Evolutionary conservation across 2,888 invertebrate genomes (phyloP).

Genomic region (Kuschelorhynchus macadamiae): DNA sequence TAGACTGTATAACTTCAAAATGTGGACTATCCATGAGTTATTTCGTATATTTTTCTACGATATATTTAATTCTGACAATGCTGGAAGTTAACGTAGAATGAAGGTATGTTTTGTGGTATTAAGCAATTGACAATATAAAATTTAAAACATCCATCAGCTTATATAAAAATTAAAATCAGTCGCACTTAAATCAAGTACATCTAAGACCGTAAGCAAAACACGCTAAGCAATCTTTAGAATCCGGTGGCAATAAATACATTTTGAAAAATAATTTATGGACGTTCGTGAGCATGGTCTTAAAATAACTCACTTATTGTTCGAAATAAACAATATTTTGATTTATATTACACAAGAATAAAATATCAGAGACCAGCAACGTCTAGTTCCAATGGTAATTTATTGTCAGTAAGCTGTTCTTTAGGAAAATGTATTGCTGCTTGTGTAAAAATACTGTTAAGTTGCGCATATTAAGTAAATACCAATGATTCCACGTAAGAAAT

Average conservation of each 20-base stretch:
- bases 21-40: too few species aligned
- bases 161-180: too few species aligned
- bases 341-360: slow-evolving; percentile 22
- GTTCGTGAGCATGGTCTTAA: slow-evolving; percentile 24
- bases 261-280: slow-evolving; percentile 28
- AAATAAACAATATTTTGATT: slow-evolving; percentile 39
- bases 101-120: too few species aligned
- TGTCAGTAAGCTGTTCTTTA: slow-evolving; percentile 15
- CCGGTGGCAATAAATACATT: slow-evolving; percentile 20
- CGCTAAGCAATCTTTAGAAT: slow-evolving; percentile 2
- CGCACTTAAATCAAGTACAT: too few species aligned
- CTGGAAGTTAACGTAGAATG: too few species aligned
- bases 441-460: slow-evolving; percentile 3
- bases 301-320: slow-evolving; percentile 21
- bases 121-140: too few species aligned
- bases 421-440: slow-evolving; percentile 8
- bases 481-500: slow-evolving; percentile 13
- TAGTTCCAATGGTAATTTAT: slow-evolving; percentile 29
- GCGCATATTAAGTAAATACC: slow-evolving; percentile 19
- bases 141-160: too few species aligned
- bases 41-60: too few species aligned
- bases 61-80: too few species aligned
- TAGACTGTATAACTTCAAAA: too few species aligned
- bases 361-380: slow-evolving; percentile 14
- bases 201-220: too few species aligned